A percentile compares a stretch with the other conserved stretches of the same genome.
Conservation (phyloP, 2,888 invertebrate genomes). For the Trissonchulus latispiculum region DNA sequence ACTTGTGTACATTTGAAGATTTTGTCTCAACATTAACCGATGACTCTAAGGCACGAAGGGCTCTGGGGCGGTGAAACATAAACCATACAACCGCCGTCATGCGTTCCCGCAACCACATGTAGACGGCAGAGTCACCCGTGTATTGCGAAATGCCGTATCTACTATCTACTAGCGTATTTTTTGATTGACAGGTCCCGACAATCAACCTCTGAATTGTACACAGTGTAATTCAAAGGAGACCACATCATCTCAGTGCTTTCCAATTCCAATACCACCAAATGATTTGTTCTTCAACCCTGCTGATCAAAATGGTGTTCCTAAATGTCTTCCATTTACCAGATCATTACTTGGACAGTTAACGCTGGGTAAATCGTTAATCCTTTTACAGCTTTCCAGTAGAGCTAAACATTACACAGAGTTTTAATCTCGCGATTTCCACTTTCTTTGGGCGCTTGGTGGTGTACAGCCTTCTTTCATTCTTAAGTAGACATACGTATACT, state of each 20-base stretch:
- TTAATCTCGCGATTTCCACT: too few relatives aligned
- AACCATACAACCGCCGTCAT: not conserved
- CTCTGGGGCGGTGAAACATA: not conserved
- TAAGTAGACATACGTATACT: too few relatives aligned
- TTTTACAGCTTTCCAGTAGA: not conserved
- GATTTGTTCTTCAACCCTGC: conserved; percentile 74
- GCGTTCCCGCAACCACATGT: not conserved
- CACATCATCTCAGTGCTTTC: conserved; percentile 87
- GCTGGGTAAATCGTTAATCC: conserved; percentile 51
- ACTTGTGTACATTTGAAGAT: too few relatives aligned
- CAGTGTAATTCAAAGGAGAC: conserved; percentile 75
- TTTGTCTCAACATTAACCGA: too few relatives aligned
- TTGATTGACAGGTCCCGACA: conserved; percentile 32
- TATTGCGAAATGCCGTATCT: too few relatives aligned
- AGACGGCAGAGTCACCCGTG: too few relatives aligned
- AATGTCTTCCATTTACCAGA: conserved; percentile 89
- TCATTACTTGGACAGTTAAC: conserved; percentile 81
- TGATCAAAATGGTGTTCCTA: conserved; percentile 66
- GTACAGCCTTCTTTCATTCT: too few relatives aligned
- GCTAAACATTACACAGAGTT: too few relatives aligned
- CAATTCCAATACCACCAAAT: conserved; percentile 74
- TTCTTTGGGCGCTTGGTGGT: too few relatives aligned
- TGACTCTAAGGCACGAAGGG: not conserved
- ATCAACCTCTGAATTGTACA: conserved; percentile 39
- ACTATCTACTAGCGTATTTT: not conserved